phyloP scores from a whole-genome alignment of 1,140 invertebrate genomes.

The Hesperophylax magnus region DNA sequence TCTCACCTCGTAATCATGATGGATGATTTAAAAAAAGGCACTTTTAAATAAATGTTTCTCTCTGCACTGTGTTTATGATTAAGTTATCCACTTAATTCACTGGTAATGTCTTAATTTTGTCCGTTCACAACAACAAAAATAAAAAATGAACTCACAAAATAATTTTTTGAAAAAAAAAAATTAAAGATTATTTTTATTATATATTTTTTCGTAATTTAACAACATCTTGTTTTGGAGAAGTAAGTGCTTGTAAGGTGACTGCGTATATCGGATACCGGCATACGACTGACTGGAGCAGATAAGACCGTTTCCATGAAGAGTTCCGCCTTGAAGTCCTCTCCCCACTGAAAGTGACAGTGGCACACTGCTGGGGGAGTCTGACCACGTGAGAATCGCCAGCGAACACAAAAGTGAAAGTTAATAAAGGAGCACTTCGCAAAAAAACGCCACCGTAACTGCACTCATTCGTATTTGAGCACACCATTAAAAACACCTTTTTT shows the following conservation, averaged over 20 bases:
- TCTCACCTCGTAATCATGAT: constrained; percentile 43
- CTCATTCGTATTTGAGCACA: too few species aligned
- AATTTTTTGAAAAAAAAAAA: background rate
- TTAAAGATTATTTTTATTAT: too few species aligned
- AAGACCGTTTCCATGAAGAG: constrained; percentile 14
- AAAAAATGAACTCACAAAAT: constrained; percentile 12
- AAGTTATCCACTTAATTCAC: constrained; percentile 10
- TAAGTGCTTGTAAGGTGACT: constrained; percentile 18
- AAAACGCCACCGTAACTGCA: too few species aligned
- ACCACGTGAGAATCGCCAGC: background rate
- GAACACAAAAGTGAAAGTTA: background rate
- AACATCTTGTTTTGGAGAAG: constrained; percentile 8
- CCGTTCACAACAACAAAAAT: constrained; percentile 10
- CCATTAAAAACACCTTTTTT: too few species aligned
- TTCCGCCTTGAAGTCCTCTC: constrained; percentile 11
- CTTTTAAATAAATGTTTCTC: constrained; percentile 35
- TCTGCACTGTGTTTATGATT: background rate
- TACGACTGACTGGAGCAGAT: constrained; percentile 25
- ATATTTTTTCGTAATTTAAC: too few species aligned
- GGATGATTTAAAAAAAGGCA: constrained; percentile 22
- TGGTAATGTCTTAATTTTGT: background rate
- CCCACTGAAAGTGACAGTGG: constrained; percentile 43
- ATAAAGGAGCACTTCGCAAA: too few species aligned
- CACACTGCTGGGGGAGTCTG: constrained; percentile 2
- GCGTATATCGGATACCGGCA: constrained; percentile 28